Evolutionary conservation across 2,797 vertebrate species (phyloP).

Genomic region (Melanotaenia parkinsoni): DNA sequence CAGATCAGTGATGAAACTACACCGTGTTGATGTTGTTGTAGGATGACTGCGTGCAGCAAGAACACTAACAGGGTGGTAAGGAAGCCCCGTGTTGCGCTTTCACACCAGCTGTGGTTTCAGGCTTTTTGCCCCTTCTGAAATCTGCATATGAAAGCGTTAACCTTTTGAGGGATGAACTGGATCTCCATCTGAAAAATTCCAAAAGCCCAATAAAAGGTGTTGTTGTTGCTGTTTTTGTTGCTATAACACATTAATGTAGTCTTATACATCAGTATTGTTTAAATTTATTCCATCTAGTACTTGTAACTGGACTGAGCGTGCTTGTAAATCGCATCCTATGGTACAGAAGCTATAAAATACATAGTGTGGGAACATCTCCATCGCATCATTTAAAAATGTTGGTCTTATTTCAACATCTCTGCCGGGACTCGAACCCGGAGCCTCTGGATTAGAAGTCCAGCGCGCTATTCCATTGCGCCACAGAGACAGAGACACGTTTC

Average conservation of each 20-base stretch:
- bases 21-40: constrained; percentile 11
- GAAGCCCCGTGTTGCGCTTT: constrained; percentile 19
- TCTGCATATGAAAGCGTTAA: constrained; percentile 60
- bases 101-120: constrained; percentile 8
- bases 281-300: not conserved
- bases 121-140: constrained; percentile 25
- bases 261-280: not conserved
- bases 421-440: constrained; percentile 99
- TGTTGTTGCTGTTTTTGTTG: not conserved
- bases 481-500: constrained; percentile 90
- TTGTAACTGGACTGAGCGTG: not conserved
- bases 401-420: constrained; percentile 90
- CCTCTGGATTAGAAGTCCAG: constrained; percentile 99
- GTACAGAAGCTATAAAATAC: not conserved
- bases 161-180: constrained; percentile 46
- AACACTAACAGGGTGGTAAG: constrained; percentile 6
- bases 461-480: constrained; percentile 99
- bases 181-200: constrained; percentile 20
- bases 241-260: not conserved
- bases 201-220: not conserved
- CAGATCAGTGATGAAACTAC: constrained; percentile 14
- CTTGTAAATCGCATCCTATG: not conserved
- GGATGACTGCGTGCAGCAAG: constrained; percentile 27
- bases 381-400: constrained; percentile 45
- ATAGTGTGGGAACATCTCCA: not conserved